These are phyloP conservation scores for Penaeus vannamei DNA, from an alignment of 1,140 invertebrate species.

Conservation along the genomic window DNA sequence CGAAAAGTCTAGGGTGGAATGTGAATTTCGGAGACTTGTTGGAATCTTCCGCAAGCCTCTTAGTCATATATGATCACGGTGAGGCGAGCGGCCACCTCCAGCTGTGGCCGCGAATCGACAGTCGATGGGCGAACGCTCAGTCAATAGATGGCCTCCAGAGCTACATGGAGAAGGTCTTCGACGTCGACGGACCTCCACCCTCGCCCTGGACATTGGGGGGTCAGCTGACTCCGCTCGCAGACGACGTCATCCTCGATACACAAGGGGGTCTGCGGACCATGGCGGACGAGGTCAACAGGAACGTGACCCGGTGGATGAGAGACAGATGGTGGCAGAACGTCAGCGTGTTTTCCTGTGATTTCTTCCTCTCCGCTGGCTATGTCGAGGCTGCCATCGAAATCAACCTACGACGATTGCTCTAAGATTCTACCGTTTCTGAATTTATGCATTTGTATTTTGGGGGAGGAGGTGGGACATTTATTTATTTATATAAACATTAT, in stretches of 20 bases:
- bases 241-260: constrained; percentile 5
- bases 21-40: constrained; percentile 72
- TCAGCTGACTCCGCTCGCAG: constrained; percentile 31
- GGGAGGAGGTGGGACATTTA: no score
- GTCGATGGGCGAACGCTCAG: background rate
- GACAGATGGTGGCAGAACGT: constrained; percentile 40
- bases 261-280: background rate
- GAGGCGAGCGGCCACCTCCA: background rate
- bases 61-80: constrained; percentile 9
- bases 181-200: background rate
- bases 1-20: constrained; percentile 73
- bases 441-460: no score
- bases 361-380: constrained; percentile 12
- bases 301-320: constrained; percentile 1
- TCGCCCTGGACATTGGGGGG: constrained; percentile 8
- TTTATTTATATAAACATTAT: no score
- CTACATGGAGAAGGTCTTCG: constrained; percentile 27
- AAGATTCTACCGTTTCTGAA: no score
- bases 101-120: background rate
- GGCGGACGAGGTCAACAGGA: constrained; percentile 26
- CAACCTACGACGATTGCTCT: background rate
- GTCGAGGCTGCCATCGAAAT: constrained; percentile 47
- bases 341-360: constrained; percentile 39
- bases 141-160: background rate
- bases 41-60: constrained; percentile 11